Base-by-base conservation (phyloP, 2,888 invertebrate genomes). In the Eurytoma californica region DNA sequence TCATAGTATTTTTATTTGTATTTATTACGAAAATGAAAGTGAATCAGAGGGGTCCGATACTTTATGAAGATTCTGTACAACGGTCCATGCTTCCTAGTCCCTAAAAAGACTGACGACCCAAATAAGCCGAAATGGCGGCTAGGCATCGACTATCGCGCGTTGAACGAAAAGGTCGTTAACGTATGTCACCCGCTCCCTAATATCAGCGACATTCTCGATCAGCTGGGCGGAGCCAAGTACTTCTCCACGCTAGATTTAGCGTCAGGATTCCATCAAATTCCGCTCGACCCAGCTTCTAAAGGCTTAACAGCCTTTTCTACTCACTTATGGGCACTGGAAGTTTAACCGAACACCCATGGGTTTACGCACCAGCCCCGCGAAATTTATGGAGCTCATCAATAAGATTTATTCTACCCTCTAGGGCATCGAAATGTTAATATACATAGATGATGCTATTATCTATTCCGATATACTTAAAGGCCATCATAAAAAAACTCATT, bases 11-110 rank as follows among this genome's bases (percentile, higher is more conserved):
- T n/a, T n/a, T n/a, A n/a, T n/a, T n/a, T n/a, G n/a, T n/a, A n/a
- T n/a, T n/a, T n/a, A n/a, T n/a, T n/a, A n/a, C n/a, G n/a, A n/a
- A n/a, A n/a, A n/a, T n/a, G n/a, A n/a, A n/a, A n/a, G n/a, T n/a
- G n/a, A n/a, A n/a, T n/a, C n/a, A n/a, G n/a, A n/a, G n/a, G n/a
- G n/a, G n/a, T n/a, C n/a, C n/a, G n/a, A n/a, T n/a, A n/a, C n/a
- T n/a, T n/a, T n/a, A n/a, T n/a, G n/a, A n/a, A n/a, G n/a, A n/a
- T n/a, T 30, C 30, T 4, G 4, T 30, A 30, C 30, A 30, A 30
- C 4, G 63, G 55, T 72, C 63, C 72, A 63, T 39, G 63, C 55
- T 72, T 55, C 20, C 18, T 16, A 20, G 28, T 61, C 63, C 78
- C 72, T 51, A 57, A 51, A n/a, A 51, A 49, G 61, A 61, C n/a